These are phyloP conservation scores for Pristionchus maxplancki DNA, from an alignment of 2,888 invertebrate genomes.

Conservation along the genomic window DNA sequence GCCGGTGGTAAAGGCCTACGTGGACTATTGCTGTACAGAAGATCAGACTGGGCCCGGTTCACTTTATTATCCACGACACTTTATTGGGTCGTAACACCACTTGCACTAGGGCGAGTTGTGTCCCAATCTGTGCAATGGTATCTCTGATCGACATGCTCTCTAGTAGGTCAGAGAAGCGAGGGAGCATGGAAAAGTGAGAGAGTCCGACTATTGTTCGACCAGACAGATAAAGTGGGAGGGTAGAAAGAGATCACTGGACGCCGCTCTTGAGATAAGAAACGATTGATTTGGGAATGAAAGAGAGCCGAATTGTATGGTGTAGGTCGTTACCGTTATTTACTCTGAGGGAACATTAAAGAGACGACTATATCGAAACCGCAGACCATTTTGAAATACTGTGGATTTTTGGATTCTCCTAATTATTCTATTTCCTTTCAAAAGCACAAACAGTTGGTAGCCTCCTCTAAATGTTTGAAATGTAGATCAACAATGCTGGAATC, in stretches of 20 bases:
- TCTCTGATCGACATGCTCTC: neutral
- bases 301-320: slow-evolving; percentile 28
- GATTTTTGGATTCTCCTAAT: neutral
- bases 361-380: too few relatives aligned
- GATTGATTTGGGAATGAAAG: neutral
- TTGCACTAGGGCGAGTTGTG: neutral
- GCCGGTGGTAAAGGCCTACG: neutral
- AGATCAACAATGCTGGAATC: neutral
- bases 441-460: neutral
- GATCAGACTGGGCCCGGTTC: neutral
- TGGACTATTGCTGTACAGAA: neutral
- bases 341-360: neutral
- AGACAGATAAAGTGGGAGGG: too few relatives aligned
- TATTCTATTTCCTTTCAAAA: neutral
- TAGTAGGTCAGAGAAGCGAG: neutral
- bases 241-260: too few relatives aligned
- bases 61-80: neutral
- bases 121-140: neutral
- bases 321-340: neutral
- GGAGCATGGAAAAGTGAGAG: neutral
- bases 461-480: neutral
- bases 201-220: too few relatives aligned
- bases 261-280: neutral
- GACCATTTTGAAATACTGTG: too few relatives aligned
- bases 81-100: slow-evolving; percentile 32